Evolutionary conservation across 1,140 invertebrate species (phyloP), one percentile per base, ranked within the genome.

Genomic region (Stenopsyche tienmushanensis): DNA sequence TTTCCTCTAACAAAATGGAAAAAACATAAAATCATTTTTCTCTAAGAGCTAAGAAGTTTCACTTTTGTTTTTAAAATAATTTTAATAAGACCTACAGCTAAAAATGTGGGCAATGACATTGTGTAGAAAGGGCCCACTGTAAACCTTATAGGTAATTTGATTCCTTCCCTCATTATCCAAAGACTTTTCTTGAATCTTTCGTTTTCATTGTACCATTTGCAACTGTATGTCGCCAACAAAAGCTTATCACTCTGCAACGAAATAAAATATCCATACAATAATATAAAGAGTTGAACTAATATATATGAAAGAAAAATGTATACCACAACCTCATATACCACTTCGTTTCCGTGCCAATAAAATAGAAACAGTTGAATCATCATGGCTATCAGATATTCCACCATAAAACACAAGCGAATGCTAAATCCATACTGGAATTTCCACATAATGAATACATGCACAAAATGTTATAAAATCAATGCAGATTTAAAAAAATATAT

Each of bases 51-150:
- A n/a, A n/a, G n/a, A n/a, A n/a, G n/a, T n/a, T n/a, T n/a, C n/a
- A n/a, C n/a, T n/a, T 20, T 21, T 53, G 3, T 53, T 57, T 57
- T 34, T 44, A 42, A 49, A 41, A 47, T 7, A 34, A 39, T 42
- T 47, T 23, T 42, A 9, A 1, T 42, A 55, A 10, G 9, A 64
- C 67, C 73, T 72, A 79, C 78, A 1, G 72, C 67, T 60, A 75
- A 66, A 25, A 72, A 76, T 29, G 77, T 78, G 58, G 73, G 66
- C 8, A 76, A 64, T 3, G 77, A 77, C 63, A 79, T 73, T 17
- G 67, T 54, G 54, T 77, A 77, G 65, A 78, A 79, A 18, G 72
- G 75, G 17, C 77, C 77, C 1, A 75, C 77, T 0, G 72, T 75
- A 13, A 76, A 69, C 45, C 71, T 64, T 64, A 77, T 69, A 1